Evolutionary conservation across 2,797 vertebrate species (phyloP).

Genomic region (Chaunax sp.): DNA sequence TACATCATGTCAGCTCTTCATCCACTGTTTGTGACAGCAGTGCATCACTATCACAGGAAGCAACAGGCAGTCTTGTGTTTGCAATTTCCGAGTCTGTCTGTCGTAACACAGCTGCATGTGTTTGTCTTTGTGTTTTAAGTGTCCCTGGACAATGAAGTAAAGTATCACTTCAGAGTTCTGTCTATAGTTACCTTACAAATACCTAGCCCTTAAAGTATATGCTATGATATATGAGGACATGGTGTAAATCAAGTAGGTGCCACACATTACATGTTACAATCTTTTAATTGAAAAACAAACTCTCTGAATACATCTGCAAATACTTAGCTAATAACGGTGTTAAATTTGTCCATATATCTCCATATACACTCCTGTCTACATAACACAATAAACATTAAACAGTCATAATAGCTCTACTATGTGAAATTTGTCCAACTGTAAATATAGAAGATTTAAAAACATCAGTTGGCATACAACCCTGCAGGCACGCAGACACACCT

Average conservation of each 20-base stretch:
- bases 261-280: not conserved
- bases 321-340: no score
- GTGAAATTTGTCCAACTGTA: not conserved
- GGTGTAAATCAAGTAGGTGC: not conserved
- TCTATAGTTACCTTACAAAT: not conserved
- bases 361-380: not conserved
- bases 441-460: not conserved
- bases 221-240: not conserved
- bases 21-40: slow-evolving; percentile 33
- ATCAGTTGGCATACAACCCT: not conserved
- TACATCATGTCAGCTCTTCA: slow-evolving; percentile 28
- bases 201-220: not conserved
- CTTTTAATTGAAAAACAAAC: no score
- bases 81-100: slow-evolving; percentile 42
- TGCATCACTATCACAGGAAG: slow-evolving; percentile 51
- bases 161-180: not conserved
- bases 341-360: no score
- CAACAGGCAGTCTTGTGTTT: slow-evolving; percentile 21
- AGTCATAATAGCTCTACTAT: not conserved
- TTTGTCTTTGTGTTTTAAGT: not conserved
- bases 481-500: not conserved
- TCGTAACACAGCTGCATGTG: slow-evolving; percentile 16
- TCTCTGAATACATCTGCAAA: no score
- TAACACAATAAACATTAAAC: not conserved
- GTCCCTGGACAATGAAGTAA: not conserved